Evolutionary conservation across 1,140 invertebrate genomes (phyloP), one percentile per base, ranked within the genome.

Genomic region (Hycleus cichorii): DNA sequence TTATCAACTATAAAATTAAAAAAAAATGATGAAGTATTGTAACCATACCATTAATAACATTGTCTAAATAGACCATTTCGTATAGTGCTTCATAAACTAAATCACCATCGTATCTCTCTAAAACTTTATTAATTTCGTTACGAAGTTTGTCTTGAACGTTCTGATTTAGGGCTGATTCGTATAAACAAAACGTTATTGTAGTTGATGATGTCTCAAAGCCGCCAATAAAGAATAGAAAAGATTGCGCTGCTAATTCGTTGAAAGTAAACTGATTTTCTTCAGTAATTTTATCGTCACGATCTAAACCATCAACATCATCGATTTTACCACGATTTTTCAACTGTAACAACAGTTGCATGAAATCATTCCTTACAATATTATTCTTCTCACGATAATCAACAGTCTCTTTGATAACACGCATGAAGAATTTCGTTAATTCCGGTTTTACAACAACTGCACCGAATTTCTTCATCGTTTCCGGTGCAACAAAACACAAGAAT

Each of bases 161-260:
- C 4, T 74, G 75, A 62, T 83, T 67, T 18, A 72, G 68, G 0
- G 82, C 78, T 49, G 86, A 67, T 51, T 77, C 75, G 60, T 78
- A 83, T 0, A 79, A 49, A 4, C 74, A 69, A 55, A 77, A 80
- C n/a, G 74, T 71, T 53, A 85, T 70, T 0, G 80, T 74, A 1
- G 76, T 77, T 3, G 80, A 77, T 0, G 81, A 82, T 0, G 83
- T 84, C 51, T 84, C 82, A 51, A 78, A 85, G 9, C 81, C 82
- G 47, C 79, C 83, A 5, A 75, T 59, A 47, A 81, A 78, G 51
- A 82, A 81, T 0, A 81, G 59, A 48, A 78, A 77, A 1, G 75
- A 67, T 64, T 81, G 77, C 0, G 78, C 78, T 12, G 12, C 12
- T 12, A 12, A 12, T 12, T 12, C 12, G 12, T 12, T 12, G 12